A percentile compares a stretch with the other conserved stretches of the same genome.
phyloP scores from a whole-genome alignment of 2,797 vertebrate species.

The Scyliorhinus canicula region DNA sequence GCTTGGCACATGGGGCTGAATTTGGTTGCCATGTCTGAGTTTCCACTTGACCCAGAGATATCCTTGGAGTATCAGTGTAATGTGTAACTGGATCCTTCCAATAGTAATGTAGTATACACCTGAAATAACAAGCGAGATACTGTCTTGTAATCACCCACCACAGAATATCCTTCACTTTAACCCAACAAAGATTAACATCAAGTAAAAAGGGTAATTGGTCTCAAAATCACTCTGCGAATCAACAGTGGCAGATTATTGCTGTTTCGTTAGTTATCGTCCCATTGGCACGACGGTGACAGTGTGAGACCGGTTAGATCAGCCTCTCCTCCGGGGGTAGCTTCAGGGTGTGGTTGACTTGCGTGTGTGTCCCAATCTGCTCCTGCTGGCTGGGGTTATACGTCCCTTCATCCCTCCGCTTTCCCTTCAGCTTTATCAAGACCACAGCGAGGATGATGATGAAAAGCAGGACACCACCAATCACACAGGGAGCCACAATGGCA shows the following conservation, averaged over 20 bases:
- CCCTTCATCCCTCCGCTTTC: slow-evolving; percentile 84
- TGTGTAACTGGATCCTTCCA: neutral
- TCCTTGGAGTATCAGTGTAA: neutral
- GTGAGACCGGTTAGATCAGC: slow-evolving; percentile 62
- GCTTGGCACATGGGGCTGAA: neutral
- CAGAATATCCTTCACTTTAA: neutral
- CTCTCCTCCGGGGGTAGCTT: slow-evolving; percentile 85
- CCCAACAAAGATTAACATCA: neutral
- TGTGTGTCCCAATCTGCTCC: slow-evolving; percentile 69
- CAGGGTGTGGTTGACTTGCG: slow-evolving; percentile 59
- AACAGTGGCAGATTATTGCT: neutral
- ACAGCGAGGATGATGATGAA: slow-evolving; percentile 55
- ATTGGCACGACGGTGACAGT: neutral
- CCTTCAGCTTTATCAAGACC: slow-evolving; percentile 69
- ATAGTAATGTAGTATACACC: neutral
- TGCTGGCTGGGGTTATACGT: slow-evolving; percentile 79
- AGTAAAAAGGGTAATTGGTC: neutral
- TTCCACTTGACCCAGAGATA: neutral
- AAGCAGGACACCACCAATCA: slow-evolving; percentile 59
- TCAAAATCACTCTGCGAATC: neutral
- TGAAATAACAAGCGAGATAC: neutral
- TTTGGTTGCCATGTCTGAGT: neutral
- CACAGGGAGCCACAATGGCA: slow-evolving; percentile 71
- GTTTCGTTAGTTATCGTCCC: neutral
- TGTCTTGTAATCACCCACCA: neutral